Conservation (phyloP, 2,113 vertebrate species). For the Thamnophis sirtalis region DNA sequence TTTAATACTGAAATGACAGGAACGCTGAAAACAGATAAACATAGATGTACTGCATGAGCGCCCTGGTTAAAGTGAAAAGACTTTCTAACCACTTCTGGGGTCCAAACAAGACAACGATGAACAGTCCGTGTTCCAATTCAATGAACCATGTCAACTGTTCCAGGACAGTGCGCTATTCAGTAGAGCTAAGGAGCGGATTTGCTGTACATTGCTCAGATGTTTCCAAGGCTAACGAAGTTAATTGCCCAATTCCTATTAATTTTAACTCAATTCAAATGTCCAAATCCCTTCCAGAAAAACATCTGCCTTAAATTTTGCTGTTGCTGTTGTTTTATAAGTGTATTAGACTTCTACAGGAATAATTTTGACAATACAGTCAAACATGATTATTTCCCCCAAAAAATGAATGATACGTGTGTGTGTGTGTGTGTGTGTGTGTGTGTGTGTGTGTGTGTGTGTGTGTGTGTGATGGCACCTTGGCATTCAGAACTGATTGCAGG, state of each 20-base stretch:
- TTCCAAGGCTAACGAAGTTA: slow-evolving; percentile 11
- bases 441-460: too few species aligned
- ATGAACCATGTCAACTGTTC: slow-evolving; percentile 46
- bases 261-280: neutral
- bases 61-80: slow-evolving; percentile 58
- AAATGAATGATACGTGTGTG: neutral
- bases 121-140: slow-evolving; percentile 58
- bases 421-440: too few species aligned
- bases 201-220: neutral
- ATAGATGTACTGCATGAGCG: slow-evolving; percentile 49
- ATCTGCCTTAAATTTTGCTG: neutral
- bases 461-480: neutral
- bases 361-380: neutral
- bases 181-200: neutral
- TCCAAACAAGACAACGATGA: slow-evolving; percentile 42
- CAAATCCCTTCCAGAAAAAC: neutral
- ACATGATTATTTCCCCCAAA: neutral
- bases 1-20: neutral
- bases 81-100: slow-evolving; percentile 57
- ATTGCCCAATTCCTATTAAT: slow-evolving; percentile 11
- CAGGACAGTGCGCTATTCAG: neutral
- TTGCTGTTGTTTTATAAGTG: neutral
- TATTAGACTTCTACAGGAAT: neutral
- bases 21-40: slow-evolving; percentile 33
- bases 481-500: neutral